Evolutionary conservation across 2,888 invertebrate genomes (phyloP).

Genomic region (Tenthredo mesomela): DNA sequence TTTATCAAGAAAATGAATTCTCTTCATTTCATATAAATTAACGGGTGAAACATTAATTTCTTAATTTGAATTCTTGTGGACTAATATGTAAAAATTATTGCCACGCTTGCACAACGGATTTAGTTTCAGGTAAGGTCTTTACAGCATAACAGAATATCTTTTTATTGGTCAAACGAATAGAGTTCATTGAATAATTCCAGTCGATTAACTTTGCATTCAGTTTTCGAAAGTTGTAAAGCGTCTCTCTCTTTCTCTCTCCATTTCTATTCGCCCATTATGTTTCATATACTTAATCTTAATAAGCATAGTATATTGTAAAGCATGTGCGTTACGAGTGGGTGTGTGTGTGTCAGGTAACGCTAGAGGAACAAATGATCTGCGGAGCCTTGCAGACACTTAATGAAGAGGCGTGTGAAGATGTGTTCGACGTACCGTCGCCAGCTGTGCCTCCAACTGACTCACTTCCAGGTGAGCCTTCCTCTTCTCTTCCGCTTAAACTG

Average conservation of each 20-base stretch:
- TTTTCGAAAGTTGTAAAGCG: background rate
- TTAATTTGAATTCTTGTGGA: constrained; percentile 31
- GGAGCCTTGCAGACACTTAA: constrained; percentile 95
- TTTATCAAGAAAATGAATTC: background rate
- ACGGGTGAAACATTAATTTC: background rate
- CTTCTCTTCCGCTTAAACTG: constrained; percentile 75
- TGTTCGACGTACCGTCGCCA: constrained; percentile 83
- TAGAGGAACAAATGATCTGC: constrained; percentile 97
- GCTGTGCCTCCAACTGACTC: constrained; percentile 69
- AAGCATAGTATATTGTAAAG: background rate
- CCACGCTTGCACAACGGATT: constrained; percentile 45
- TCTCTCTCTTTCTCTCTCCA: background rate
- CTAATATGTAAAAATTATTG: constrained; percentile 14
- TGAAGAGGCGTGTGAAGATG: constrained; percentile 96
- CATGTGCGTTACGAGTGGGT: constrained; percentile 50
- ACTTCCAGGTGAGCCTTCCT: constrained; percentile 76
- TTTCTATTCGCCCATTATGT: background rate
- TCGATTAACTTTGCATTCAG: background rate
- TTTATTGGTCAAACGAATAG: background rate
- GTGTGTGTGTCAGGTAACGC: constrained; percentile 85
- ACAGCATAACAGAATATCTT: background rate
- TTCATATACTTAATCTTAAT: background rate
- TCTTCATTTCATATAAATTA: background rate
- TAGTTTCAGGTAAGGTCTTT: constrained; percentile 65
- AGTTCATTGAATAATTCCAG: background rate